Base-by-base conservation (phyloP, 2,888 invertebrate species). In the Polyploca ridens region DNA sequence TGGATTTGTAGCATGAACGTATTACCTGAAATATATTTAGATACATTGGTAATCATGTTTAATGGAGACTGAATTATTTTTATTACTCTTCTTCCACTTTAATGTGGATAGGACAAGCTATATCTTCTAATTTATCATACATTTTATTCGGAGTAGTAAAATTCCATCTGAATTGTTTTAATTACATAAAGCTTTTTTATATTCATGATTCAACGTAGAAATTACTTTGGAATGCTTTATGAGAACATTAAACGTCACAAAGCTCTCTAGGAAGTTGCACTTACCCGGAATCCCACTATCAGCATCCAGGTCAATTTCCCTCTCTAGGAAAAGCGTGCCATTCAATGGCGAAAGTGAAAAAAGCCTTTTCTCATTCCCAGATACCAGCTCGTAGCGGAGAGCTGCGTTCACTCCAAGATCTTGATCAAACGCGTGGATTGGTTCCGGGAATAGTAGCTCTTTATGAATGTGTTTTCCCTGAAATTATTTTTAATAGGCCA, bases 281-380 rank as follows among this genome's bases (percentile, higher is more conserved):
- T 76, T 88, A 82, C 96, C 96, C 1, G 97, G 96, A n/a, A 97
- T 83, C 16, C 94, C 92, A 66, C 93, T 91, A 81, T 97, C 97
- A 16, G 95, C 94, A 78, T 98, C 98, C 74, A 98, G 85, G 86
- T 98, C 98, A 14, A 98, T 96, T 87, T 98, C 97, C 64, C 95
- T 95, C 71, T 98, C 96, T 49, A 98, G 90, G 82, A 96, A 98
- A 66, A 98, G 88, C 0, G 96, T 95, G 0, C 97, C 98, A 75
- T 97, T 97, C 41, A 95, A 91, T 0, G 96, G 94, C 79, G 98
- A 96, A 57, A 98, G 94, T 7, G 96, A 95, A 86, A 98, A 98
- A 16, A 97, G 87, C 59, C 96, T 95, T 0, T 96, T 93, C 63
- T 97, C 98, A 81, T 98, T 97, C 1, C 98, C 98, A 3, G 97